These are phyloP conservation scores for Calameuta idolon DNA, from an alignment of 2,888 invertebrate genomes.

Conservation along the genomic window DNA sequence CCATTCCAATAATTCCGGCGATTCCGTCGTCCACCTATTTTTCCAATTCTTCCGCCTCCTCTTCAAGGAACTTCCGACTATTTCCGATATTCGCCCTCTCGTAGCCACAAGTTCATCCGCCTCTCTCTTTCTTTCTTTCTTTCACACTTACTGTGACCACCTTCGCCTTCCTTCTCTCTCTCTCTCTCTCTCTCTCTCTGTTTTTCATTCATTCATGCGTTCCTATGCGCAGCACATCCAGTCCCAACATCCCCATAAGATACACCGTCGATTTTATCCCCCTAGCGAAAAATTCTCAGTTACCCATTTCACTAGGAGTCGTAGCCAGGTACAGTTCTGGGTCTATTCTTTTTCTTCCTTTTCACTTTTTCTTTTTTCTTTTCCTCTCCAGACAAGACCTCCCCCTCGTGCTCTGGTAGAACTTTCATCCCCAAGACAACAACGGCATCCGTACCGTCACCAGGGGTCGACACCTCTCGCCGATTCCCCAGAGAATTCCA, in stretches of 20 bases:
- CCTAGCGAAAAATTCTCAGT: not conserved
- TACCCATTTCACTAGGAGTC: not conserved
- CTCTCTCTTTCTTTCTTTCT: slow-evolving; percentile 19
- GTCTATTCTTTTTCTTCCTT: not conserved
- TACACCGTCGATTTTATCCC: not conserved
- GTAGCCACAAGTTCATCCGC: slow-evolving; percentile 2
- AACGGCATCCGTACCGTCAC: not conserved
- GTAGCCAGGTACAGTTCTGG: not conserved
- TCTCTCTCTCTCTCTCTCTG: not conserved
- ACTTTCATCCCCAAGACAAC: not conserved
- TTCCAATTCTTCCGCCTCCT: not conserved
- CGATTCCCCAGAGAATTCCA: slow-evolving; percentile 25
- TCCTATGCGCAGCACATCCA: not conserved
- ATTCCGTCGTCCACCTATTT: not conserved
- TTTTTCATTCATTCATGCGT: not conserved
- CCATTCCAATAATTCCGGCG: slow-evolving; percentile 5
- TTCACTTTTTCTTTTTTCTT: not conserved
- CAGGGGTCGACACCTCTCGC: not conserved
- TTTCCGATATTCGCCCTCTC: not conserved
- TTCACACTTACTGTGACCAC: slow-evolving; percentile 5
- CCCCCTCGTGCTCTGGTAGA: not conserved
- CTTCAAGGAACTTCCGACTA: not conserved
- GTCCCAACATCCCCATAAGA: not conserved
- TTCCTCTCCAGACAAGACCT: not conserved
- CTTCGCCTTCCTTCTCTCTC: not conserved